Evolutionary conservation across 2,113 vertebrate genomes (phyloP).

Genomic region (Telmatochromis sp.): DNA sequence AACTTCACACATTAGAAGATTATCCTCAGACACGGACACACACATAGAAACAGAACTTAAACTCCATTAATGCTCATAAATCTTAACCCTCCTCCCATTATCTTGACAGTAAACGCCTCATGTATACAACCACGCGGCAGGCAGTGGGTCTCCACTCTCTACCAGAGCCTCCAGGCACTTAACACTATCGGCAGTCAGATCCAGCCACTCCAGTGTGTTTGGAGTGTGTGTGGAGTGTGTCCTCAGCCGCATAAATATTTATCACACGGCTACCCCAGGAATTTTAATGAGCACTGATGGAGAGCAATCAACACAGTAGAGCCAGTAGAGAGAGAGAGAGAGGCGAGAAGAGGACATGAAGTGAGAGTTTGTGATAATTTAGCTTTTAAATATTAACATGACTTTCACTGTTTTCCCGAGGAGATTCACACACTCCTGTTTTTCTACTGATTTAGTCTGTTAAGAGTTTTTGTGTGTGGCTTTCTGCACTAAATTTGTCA

Average conservation of each 20-base stretch:
- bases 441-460: neutral
- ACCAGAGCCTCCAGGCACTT: slow-evolving; percentile 40
- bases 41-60: neutral
- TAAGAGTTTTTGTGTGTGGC: neutral
- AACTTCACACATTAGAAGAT: slow-evolving; percentile 43
- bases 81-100: slow-evolving; percentile 8
- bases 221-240: slow-evolving; percentile 64
- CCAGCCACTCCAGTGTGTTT: slow-evolving; percentile 54
- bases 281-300: slow-evolving; percentile 67
- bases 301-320: slow-evolving; percentile 39
- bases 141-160: neutral
- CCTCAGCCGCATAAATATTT: slow-evolving; percentile 65
- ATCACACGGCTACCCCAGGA: slow-evolving; percentile 56
- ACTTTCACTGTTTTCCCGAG: neutral
- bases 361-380: slow-evolving; percentile 2
- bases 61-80: slow-evolving; percentile 13
- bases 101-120: slow-evolving; percentile 54
- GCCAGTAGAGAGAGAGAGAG: neutral
- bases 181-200: slow-evolving; percentile 44
- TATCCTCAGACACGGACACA: neutral
- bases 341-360: neutral
- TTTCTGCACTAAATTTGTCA: neutral
- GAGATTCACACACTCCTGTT: slow-evolving; percentile 3
- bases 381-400: neutral
- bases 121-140: slow-evolving; percentile 2